These are phyloP conservation scores for Lepisosteus oculatus DNA, from an alignment of 2,113 vertebrate species.

Conservation along the genomic window DNA sequence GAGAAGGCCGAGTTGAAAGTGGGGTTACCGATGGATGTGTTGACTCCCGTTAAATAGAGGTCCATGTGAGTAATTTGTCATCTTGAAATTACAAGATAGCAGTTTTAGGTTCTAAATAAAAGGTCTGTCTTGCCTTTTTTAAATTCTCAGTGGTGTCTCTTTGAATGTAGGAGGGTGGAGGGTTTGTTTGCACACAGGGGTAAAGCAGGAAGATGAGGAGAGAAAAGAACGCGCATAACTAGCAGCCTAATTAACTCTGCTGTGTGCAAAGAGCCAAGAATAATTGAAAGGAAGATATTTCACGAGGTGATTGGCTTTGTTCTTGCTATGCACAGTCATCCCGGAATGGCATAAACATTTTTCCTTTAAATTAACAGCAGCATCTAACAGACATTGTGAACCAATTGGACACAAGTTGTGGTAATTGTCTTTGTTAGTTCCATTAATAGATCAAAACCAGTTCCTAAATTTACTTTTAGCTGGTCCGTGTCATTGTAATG, in stretches of 20 bases:
- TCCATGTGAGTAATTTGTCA: no score
- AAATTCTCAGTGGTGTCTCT: no score
- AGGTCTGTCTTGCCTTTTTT: no score
- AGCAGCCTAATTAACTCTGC: constrained; percentile 53
- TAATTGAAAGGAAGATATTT: constrained; percentile 45
- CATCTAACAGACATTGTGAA: constrained; percentile 49
- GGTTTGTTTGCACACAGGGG: constrained; percentile 31
- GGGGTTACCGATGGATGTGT: no score
- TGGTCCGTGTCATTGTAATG: constrained; percentile 42
- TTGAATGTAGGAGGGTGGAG: no score
- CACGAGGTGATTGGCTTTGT: constrained; percentile 44
- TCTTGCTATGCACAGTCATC: constrained; percentile 3
- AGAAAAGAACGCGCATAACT: constrained; percentile 25
- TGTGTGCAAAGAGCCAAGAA: constrained; percentile 48
- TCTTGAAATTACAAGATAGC: no score
- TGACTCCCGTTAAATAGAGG: no score
- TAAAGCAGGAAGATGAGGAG: constrained; percentile 33
- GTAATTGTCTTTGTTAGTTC: constrained; percentile 74
- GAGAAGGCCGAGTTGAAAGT: no score
- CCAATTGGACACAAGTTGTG: constrained; percentile 58
- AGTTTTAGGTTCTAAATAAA: no score
- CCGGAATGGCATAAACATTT: constrained; percentile 47
- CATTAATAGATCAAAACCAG: constrained; percentile 64
- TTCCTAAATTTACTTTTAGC: constrained; percentile 56
- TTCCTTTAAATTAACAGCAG: constrained; percentile 60